These are phyloP conservation scores for Volucella inflata DNA, from an alignment of 2,888 invertebrate species.

Conservation along the genomic window DNA sequence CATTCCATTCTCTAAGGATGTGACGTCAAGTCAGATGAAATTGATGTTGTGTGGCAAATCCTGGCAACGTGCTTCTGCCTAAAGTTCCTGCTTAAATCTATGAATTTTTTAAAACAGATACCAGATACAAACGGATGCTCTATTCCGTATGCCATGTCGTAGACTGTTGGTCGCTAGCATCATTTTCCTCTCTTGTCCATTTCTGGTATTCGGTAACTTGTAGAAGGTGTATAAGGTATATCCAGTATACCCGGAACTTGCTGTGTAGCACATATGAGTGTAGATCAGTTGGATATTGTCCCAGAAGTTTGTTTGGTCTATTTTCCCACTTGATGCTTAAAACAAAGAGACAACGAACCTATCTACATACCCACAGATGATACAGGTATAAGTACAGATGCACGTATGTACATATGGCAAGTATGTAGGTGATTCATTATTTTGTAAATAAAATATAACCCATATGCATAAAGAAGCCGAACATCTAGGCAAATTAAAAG, in stretches of 20 bases:
- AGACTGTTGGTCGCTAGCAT: background rate
- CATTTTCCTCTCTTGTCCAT: slow-evolving; percentile 31
- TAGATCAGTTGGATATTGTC: slow-evolving; percentile 31
- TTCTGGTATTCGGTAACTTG: no score
- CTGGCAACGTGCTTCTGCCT: slow-evolving; percentile 57
- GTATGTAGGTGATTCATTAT: slow-evolving; percentile 11
- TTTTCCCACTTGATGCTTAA: slow-evolving; percentile 47
- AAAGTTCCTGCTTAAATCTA: slow-evolving; percentile 58
- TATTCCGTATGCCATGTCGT: background rate
- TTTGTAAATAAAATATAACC: slow-evolving; percentile 39
- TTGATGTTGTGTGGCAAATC: slow-evolving; percentile 66
- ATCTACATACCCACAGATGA: no score
- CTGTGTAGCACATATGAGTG: background rate
- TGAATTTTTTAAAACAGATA: slow-evolving; percentile 58
- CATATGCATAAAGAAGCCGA: slow-evolving; percentile 2
- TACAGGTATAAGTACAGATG: no score
- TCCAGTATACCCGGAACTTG: no score
- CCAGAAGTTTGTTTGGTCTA: slow-evolving; percentile 31
- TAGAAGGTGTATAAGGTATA: no score
- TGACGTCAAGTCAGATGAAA: slow-evolving; percentile 68
- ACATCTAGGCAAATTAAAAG: background rate
- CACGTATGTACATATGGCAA: background rate
- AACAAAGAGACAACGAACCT: background rate
- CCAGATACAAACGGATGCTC: background rate
- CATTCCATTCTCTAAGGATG: slow-evolving; percentile 67